Evolutionary conservation across 2,797 vertebrate genomes (phyloP), one percentile per base, ranked within the genome.

Genomic region (Anisognathus igniventris): DNA sequence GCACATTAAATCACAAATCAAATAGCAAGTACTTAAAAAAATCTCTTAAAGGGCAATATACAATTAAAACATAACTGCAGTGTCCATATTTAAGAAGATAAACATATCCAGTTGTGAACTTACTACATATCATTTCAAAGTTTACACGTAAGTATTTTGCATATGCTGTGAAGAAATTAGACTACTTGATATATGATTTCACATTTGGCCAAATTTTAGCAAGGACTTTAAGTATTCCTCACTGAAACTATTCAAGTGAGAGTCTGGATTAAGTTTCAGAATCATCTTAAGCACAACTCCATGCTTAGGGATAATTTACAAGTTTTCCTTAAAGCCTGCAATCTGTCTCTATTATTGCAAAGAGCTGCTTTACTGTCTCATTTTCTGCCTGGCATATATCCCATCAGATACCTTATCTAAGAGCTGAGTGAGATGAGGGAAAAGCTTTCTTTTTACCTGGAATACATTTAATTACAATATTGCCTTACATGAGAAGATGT

Each of bases 401-500:
- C 93, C 82, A 90, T 93, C 92, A 96, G 93, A 92, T 92, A 77
- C 6, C 82, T 93, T 90, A 93, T 83, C 87, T 90, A 62, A 68
- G 53, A 92, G 67, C 73, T 74, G 39, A 66, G 68, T 57, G 64
- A 79, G 95, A 84, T 67, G 90, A 95, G 67, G 85, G 54, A 28
- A 78, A 86, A 90, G 67, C 65, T 91, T 95, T 92, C 19, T 1
- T 91, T 95, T 94, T 86, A 94, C 87, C 72, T 83, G 54, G 37
- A 93, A 62, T 64, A 74, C 23, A 62, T 86, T 91, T 90, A 88
- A 92, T 81, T 90, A 80, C 66, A 78, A n/a, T 75, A 92, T 51
- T 62, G 87, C 76, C 58, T 83, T 76, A n/a, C 73, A 56, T n/a
- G 27, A 91, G 72, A 94, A 89, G 61, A 87, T n/a, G 65, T 45